Evolutionary conservation across 2,888 invertebrate species (phyloP), one percentile per base, ranked within the genome.

Genomic region (Sclerodermus sp.): DNA sequence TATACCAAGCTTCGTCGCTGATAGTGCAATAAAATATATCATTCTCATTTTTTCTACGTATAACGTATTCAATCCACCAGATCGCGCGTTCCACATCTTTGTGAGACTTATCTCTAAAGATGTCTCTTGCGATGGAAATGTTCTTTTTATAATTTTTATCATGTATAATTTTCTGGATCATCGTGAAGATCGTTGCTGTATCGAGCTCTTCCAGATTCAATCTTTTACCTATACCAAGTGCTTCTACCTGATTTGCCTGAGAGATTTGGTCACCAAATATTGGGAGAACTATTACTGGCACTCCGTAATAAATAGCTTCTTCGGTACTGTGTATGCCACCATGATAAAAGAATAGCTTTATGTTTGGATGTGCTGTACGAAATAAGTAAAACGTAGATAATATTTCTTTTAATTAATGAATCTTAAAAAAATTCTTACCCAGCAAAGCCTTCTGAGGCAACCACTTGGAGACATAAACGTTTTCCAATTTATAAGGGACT

Each of bases 261-360:
- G 34, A 43, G 13, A 46, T 51, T 39, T 65, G 62, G 48, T 65
- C 62, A 34, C 47, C 43, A 5, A 57, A 42, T 30, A 60, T 9
- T 17, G 65, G 62, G 12, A 61, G 41, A 5, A 57, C 65, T 6
- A 65, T 38, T 8, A 65, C 13, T 2, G 65, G 65, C 3, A 65
- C 59, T 4, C 51, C 54, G 18, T 41, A 42, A 42, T 51, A n/a
- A 39, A 65, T 47, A 1, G 65, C 65, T 49, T 65, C 63, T 18
- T 65, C 65, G 6, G 53, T 50, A 49, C 62, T 63, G 16, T 62
- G 65, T n/a, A 59, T 15, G n/a, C 63, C 65, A 4, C 65, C 65
- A 52, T 64, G 64, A 37, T 54, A 59, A 0, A 64, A 36, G 13
- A 59, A 62, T 12, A 60, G 32, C 38, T 60, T 62, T 16, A 62